Percentiles rank a stretch among this genome's conserved stretches.
phyloP scores from a whole-genome alignment of 2,113 vertebrate species.

The Pipa parva region DNA sequence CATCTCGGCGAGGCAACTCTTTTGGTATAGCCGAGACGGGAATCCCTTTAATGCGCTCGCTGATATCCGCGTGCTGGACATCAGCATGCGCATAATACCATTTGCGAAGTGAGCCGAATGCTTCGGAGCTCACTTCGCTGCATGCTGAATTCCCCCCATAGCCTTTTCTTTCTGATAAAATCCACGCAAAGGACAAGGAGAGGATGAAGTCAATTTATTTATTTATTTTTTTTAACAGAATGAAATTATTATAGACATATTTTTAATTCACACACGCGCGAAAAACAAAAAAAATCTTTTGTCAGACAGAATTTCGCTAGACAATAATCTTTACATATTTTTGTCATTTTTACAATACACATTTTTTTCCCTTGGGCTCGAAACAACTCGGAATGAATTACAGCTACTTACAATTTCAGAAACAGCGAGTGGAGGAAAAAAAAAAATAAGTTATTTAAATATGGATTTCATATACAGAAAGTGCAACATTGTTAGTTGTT shows the following conservation, averaged over 20 bases:
- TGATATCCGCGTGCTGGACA: too few species aligned
- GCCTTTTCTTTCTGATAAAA: too few species aligned
- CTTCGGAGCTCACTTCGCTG: too few species aligned
- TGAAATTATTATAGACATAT: constrained; percentile 91
- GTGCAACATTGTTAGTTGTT: constrained; percentile 93
- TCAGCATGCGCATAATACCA: too few species aligned
- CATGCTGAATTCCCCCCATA: too few species aligned
- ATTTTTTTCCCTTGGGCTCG: constrained; percentile 75
- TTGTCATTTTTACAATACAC: constrained; percentile 65
- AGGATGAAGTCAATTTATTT: constrained; percentile 68
- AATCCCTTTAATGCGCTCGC: too few species aligned
- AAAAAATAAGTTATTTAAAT: constrained; percentile 99
- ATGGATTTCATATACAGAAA: constrained; percentile 99
- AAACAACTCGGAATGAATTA: constrained; percentile 87
- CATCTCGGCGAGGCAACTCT: too few species aligned
- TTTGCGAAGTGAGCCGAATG: too few species aligned
- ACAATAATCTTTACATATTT: constrained; percentile 89
- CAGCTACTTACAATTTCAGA: constrained; percentile 93
- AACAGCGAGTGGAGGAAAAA: too few species aligned
- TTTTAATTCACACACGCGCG: constrained; percentile 93
- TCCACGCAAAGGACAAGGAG: too few species aligned
- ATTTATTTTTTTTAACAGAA: constrained; percentile 77
- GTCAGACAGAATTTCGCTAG: constrained; percentile 87
- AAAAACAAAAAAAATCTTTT: too few species aligned
- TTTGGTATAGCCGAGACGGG: too few species aligned